A percentile compares a stretch with the other conserved stretches of the same genome.
These are phyloP conservation scores for Dendrolimus punctatus DNA, from an alignment of 1,140 invertebrate genomes.

Conservation along the genomic window DNA sequence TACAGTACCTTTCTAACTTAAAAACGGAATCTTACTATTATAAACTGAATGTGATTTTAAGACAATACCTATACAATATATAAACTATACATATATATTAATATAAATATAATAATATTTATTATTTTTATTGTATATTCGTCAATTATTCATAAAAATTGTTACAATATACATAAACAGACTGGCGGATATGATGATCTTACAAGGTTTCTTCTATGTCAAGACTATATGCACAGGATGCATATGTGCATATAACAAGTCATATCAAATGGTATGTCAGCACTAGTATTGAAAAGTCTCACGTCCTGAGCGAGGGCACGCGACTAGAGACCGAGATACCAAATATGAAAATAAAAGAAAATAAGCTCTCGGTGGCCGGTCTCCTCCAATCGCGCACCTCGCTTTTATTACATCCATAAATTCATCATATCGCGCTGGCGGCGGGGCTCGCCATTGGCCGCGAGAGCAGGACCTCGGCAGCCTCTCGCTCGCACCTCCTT, in stretches of 20 bases:
- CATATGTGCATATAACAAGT: neutral
- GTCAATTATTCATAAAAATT: neutral
- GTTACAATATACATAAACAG: neutral
- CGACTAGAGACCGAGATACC: conserved; percentile 56
- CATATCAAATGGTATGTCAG: conserved; percentile 1
- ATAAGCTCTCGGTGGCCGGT: conserved; percentile 55
- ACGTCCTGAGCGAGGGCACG: conserved; percentile 21
- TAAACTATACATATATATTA: too few relatives aligned
- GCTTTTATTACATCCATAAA: conserved; percentile 77
- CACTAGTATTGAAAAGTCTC: conserved; percentile 26
- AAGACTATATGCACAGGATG: conserved; percentile 1
- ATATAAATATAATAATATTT: too few relatives aligned
- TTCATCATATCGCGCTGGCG: conserved; percentile 72
- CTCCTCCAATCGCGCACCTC: conserved; percentile 71
- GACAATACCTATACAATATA: too few relatives aligned
- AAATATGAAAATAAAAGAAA: conserved; percentile 71
- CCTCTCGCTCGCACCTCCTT: conserved; percentile 71
- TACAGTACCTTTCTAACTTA: too few relatives aligned
- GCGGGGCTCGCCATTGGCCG: conserved; percentile 70
- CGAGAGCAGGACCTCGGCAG: conserved; percentile 52
- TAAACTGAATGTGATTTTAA: too few relatives aligned
- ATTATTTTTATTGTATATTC: too few relatives aligned
- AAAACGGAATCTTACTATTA: too few relatives aligned
- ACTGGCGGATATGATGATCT: too few relatives aligned
- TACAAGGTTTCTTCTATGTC: too few relatives aligned